These are phyloP conservation scores for Scaeva pyrastri DNA, from an alignment of 2,888 invertebrate genomes.

Conservation along the genomic window DNA sequence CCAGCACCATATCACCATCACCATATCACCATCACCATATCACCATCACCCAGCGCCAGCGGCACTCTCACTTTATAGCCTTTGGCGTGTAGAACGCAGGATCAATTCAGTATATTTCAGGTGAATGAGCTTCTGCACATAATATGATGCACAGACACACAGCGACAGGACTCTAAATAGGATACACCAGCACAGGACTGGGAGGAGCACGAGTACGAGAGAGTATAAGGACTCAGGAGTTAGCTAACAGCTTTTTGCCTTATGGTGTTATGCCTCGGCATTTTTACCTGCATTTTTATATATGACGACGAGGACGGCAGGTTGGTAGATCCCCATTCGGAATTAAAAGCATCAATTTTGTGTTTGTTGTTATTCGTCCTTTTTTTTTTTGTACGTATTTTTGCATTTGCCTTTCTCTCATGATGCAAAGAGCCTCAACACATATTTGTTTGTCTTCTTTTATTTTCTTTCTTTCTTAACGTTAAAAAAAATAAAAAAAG, in stretches of 20 bases:
- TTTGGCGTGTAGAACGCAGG: slow-evolving; percentile 63
- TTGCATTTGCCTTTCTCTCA: slow-evolving; percentile 60
- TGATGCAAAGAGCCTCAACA: slow-evolving; percentile 39
- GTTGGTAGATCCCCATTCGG: slow-evolving; percentile 65
- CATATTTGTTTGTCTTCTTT: slow-evolving; percentile 67
- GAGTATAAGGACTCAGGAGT: neutral
- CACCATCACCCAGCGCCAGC: slow-evolving; percentile 33
- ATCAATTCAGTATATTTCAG: slow-evolving; percentile 71
- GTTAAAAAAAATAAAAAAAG: slow-evolving; percentile 38
- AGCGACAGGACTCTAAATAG: slow-evolving; percentile 21
- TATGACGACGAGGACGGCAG: neutral
- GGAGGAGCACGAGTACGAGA: no score
- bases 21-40: no score
- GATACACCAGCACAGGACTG: no score
- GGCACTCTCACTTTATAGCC: slow-evolving; percentile 69
- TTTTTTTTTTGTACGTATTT: slow-evolving; percentile 7
- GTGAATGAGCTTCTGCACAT: slow-evolving; percentile 70
- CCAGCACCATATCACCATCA: no score
- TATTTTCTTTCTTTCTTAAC: slow-evolving; percentile 53
- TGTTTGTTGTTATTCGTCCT: slow-evolving; percentile 66
- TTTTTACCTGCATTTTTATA: slow-evolving; percentile 52
- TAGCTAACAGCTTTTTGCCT: slow-evolving; percentile 48
- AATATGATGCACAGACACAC: no score
- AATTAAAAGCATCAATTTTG: slow-evolving; percentile 76
- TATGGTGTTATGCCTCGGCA: slow-evolving; percentile 50